Evolutionary conservation across 35 echinoderm and acorn worm genomes (phyloP), one percentile per base, ranked within the genome.

Genomic region (Patiria miniata): DNA sequence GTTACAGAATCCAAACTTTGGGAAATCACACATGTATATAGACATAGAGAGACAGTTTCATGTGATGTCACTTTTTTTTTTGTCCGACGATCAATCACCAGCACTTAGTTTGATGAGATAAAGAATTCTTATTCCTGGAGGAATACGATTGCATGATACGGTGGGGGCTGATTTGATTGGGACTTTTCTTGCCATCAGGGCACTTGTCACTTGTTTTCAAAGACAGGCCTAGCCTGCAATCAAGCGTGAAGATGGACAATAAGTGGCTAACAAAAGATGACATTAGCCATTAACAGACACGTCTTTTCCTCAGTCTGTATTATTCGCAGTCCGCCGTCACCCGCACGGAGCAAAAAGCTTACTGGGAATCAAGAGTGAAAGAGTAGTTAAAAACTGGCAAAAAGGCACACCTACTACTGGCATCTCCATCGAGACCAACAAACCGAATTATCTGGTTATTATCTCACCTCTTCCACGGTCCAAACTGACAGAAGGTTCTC

Each of bases 401-500:
- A 73, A 73, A 73, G 65, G 65, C 65, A 73, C 21, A 73, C 34
- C 65, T 34, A 73, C 65, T 23, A 73, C 26, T 30, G 10, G 65
- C 65, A 34, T 73, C 0, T 34, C 65, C 65, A 23, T 34, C 26
- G 65, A 73, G 65, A 73, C 65, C 65, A 73, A 73, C 65, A 73
- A 73, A 73, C 65, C 26, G 65, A 73, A 73, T 73, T 73, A 73
- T 73, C 65, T 73, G 65, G 26, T 73, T 73, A 73, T 73, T 73
- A 73, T 73, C 65, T 73, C 65, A 73, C 65, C 65, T 73, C 65
- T 73, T 73, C 34, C 65, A 73, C 65, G 65, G 34, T 23, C 65
- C 65, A 73, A 73, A 73, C 65, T 73, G 65, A 73, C 65, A 73
- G 65, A 73, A 73, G 65, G 34, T 73, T 73, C 65, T 73, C 65